Percentiles rank a stretch among this genome's conserved stretches.
phyloP scores from a whole-genome alignment of 2,113 vertebrate genomes.

The Callorhinus ursinus region DNA sequence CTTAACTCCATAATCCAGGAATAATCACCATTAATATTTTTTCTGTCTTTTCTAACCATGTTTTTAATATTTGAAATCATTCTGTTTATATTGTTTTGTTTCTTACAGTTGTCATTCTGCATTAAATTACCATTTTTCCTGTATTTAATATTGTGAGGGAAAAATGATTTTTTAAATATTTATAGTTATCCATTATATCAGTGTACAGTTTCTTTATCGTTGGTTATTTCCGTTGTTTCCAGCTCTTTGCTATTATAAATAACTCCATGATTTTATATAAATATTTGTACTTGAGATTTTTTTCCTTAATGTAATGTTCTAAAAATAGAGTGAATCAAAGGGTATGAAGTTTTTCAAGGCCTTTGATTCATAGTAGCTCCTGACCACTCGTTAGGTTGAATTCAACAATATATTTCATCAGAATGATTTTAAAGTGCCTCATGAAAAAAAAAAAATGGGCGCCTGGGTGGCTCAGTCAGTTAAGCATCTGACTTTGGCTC shows the following conservation, averaged over 20 bases:
- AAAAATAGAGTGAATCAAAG: constrained; percentile 21
- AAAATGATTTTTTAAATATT: constrained; percentile 25
- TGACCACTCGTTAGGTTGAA: constrained; percentile 4
- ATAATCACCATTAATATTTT: background rate
- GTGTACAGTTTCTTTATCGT: background rate
- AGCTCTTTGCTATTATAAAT: constrained; percentile 43
- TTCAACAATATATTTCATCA: constrained; percentile 13
- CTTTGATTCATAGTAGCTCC: constrained; percentile 2
- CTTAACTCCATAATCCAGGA: background rate
- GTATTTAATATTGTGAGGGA: background rate
- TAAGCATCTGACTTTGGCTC: too few relatives aligned
- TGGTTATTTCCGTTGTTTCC: constrained; percentile 20
- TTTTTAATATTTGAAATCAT: constrained; percentile 1
- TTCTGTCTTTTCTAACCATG: background rate
- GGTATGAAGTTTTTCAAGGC: constrained; percentile 35
- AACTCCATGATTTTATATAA: constrained; percentile 33
- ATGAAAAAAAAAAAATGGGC: background rate
- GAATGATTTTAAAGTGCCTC: constrained; percentile 19
- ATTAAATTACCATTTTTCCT: constrained; percentile 42
- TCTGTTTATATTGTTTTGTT: background rate
- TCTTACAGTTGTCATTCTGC: background rate
- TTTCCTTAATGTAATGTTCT: background rate
- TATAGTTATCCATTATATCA: background rate
- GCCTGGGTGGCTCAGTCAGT: too few relatives aligned
- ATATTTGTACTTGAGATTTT: constrained; percentile 35